Conservation (phyloP, 2,797 vertebrate species). For the Tiaroga cobitis region DNA sequence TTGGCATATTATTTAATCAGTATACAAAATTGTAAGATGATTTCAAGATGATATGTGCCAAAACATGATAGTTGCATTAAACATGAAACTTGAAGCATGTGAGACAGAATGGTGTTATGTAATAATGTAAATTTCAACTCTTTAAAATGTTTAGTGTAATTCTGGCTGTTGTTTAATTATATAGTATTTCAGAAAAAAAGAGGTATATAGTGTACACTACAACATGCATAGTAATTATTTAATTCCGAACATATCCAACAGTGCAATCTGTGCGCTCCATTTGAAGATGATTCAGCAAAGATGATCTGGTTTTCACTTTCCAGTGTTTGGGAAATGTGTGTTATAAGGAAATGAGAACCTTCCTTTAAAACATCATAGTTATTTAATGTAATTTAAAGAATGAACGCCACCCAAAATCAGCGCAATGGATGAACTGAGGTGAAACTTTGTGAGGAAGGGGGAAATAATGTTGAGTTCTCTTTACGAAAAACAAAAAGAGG, state of each 20-base stretch:
- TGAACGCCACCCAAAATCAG: background rate
- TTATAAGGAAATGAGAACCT: conserved; percentile 4
- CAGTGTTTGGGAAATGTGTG: background rate
- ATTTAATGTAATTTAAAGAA: background rate
- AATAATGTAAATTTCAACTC: background rate
- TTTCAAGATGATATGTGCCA: background rate
- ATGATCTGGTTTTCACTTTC: background rate
- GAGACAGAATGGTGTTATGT: background rate
- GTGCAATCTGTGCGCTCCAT: background rate
- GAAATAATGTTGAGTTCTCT: conserved; percentile 63
- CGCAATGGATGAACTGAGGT: conserved; percentile 47
- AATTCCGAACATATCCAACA: background rate
- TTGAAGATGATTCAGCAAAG: background rate
- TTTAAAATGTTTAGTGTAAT: background rate
- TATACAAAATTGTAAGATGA: background rate
- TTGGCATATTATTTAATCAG: background rate
- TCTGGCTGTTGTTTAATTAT: background rate
- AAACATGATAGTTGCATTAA: background rate
- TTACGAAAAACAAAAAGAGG: conserved; percentile 68
- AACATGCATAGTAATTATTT: background rate
- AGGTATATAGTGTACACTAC: background rate
- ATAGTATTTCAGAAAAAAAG: background rate
- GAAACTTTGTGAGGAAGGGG: conserved; percentile 37
- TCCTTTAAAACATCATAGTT: background rate
- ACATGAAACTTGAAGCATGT: background rate